These are phyloP conservation scores for Phocides pigmalion DNA, from an alignment of 1,140 invertebrate genomes.

Conservation along the genomic window DNA sequence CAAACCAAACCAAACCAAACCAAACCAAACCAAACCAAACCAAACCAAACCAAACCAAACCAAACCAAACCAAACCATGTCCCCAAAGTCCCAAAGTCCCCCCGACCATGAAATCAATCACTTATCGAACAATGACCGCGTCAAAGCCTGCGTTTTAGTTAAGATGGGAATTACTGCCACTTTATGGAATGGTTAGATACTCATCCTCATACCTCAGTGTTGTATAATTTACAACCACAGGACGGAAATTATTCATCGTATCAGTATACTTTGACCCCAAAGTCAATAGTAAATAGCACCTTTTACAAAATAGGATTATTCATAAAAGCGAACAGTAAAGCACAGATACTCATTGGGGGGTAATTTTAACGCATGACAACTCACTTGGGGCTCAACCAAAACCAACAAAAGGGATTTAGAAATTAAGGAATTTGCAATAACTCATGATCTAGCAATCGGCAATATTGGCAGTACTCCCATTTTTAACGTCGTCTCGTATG, in stretches of 20 bases:
- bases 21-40: no score
- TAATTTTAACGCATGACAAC: background rate
- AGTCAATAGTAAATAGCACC: background rate
- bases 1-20: no score
- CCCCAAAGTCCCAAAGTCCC: no score
- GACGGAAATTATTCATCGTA: background rate
- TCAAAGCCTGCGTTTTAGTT: background rate
- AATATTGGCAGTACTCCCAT: background rate
- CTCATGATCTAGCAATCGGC: background rate
- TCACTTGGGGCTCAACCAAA: background rate
- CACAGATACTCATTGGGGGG: background rate
- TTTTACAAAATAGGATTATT: background rate
- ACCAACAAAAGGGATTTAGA: background rate
- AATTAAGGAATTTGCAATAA: background rate
- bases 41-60: no score
- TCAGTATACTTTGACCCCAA: background rate
- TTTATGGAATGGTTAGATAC: no score
- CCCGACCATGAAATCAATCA: conserved; percentile 29
- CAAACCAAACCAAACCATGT: no score
- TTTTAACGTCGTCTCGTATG: background rate
- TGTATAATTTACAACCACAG: no score
- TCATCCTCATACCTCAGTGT: no score
- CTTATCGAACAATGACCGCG: background rate
- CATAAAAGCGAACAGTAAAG: background rate
- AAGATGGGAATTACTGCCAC: no score